Percentiles rank a stretch among this genome's conserved stretches.
Evolutionary conservation across 1,140 invertebrate species (phyloP).

Genomic region (Dendrolimus punctatus): DNA sequence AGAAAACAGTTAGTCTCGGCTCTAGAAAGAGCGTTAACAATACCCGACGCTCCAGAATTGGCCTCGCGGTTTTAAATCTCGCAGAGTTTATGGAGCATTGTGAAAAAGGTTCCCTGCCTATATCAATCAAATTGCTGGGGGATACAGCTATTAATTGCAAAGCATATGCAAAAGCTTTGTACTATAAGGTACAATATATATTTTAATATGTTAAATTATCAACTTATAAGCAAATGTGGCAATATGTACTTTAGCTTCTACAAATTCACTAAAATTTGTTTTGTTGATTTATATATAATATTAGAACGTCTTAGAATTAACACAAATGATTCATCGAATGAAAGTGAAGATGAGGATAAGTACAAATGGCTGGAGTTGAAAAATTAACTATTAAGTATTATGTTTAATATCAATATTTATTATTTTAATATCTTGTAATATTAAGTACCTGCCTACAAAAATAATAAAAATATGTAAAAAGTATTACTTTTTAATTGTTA

Average conservation of each 20-base stretch:
- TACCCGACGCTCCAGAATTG: slow-evolving; percentile 95
- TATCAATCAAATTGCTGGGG: slow-evolving; percentile 88
- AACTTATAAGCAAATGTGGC: background rate
- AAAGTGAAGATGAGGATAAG: too few species aligned
- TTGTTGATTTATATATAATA: too few species aligned
- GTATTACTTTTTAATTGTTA: too few species aligned
- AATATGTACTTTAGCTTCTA: background rate
- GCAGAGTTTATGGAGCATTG: slow-evolving; percentile 99
- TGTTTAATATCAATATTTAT: too few species aligned
- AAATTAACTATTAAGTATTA: too few species aligned
- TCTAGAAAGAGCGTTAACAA: slow-evolving; percentile 89
- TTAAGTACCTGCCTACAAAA: too few species aligned
- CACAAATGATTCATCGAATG: too few species aligned
- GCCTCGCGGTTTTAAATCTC: slow-evolving; percentile 97
- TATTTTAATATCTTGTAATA: too few species aligned
- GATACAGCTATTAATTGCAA: slow-evolving; percentile 87
- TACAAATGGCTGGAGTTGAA: too few species aligned
- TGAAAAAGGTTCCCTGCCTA: slow-evolving; percentile 94
- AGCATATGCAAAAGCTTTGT: slow-evolving; percentile 95
- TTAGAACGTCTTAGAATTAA: too few species aligned
- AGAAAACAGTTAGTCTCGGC: slow-evolving; percentile 90
- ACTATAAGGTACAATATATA: slow-evolving; percentile 84
- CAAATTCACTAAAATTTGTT: background rate
- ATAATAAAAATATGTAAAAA: too few species aligned
- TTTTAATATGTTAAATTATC: background rate